Conservation (phyloP, 2,888 invertebrate genomes). For the Hoplodrina ambigua region DNA sequence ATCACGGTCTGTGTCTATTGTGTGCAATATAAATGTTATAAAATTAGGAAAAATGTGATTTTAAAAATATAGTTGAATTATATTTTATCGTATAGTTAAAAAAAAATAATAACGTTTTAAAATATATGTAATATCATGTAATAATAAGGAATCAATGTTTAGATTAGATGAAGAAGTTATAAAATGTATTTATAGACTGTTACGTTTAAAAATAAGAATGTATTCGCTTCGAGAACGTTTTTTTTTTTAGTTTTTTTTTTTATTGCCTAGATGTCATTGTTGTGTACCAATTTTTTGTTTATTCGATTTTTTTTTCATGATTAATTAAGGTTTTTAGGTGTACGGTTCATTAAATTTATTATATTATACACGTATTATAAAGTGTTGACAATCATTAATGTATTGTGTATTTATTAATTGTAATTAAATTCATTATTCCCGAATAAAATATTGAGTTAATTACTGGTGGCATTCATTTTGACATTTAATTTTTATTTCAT, state of each 20-base stretch:
- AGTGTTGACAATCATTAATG: conserved; percentile 84
- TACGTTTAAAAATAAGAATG: conserved; percentile 68
- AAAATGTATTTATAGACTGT: conserved; percentile 82
- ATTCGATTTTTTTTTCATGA: conserved; percentile 39
- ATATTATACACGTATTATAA: conserved; percentile 80
- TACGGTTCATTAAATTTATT: conserved; percentile 69
- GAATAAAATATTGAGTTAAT: conserved; percentile 89
- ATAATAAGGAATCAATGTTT: conserved; percentile 84
- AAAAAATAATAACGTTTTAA: conserved; percentile 82
- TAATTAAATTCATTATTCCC: conserved; percentile 86
- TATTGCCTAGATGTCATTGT: conserved; percentile 57
- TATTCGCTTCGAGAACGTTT: conserved; percentile 60
- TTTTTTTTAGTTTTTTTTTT: conserved; percentile 35
- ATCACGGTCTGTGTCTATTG: conserved; percentile 83
- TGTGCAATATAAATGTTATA: conserved; percentile 87
- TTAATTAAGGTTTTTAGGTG: conserved; percentile 64
- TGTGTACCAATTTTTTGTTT: conserved; percentile 42
- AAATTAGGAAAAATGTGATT: conserved; percentile 89
- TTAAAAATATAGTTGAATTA: conserved; percentile 87
- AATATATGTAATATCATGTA: conserved; percentile 84
- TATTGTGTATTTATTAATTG: conserved; percentile 85
- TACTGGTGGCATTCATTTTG: conserved; percentile 24
- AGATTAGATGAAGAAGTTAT: conserved; percentile 79
- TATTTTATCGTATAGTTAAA: conserved; percentile 85
- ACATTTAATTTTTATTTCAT: too few species aligned